Evolutionary conservation across 2,797 vertebrate genomes (phyloP).

Genomic region (Falco cherrug): DNA sequence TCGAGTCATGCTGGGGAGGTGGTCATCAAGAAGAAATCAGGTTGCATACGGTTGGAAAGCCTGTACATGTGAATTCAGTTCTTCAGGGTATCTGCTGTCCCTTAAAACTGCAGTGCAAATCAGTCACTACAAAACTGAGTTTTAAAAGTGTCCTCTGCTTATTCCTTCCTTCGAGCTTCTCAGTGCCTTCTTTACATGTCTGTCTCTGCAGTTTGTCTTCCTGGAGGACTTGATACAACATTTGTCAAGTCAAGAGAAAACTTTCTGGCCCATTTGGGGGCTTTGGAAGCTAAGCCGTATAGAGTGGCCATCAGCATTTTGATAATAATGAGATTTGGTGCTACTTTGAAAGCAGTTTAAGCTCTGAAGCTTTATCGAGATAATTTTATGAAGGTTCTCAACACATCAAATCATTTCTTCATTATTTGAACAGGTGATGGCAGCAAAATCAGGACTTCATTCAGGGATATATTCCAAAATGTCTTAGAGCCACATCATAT

Average conservation of each 20-base stretch:
- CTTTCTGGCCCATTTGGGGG: background rate
- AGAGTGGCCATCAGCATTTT: background rate
- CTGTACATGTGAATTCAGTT: background rate
- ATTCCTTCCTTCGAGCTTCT: background rate
- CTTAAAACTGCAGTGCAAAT: background rate
- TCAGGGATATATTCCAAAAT: background rate
- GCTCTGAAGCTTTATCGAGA: background rate
- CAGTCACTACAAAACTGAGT: background rate
- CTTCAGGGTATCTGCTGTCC: background rate
- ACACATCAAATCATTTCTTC: background rate
- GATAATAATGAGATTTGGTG: background rate
- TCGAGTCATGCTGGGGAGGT: background rate
- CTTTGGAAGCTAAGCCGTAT: background rate
- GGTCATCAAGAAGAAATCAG: background rate
- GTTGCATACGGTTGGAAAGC: background rate
- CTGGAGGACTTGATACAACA: background rate
- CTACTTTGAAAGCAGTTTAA: background rate
- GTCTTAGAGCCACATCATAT: background rate
- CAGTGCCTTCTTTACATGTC: background rate
- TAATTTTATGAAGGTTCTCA: background rate
- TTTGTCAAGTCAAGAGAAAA: background rate
- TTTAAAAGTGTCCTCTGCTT: background rate
- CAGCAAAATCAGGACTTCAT: slow-evolving; percentile 47
- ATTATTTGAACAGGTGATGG: slow-evolving; percentile 49
- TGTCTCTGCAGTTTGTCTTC: background rate